A percentile compares a stretch with the other conserved stretches of the same genome.
Conservation (phyloP, 2,797 vertebrate species). For the Holocentrus rufus region DNA sequence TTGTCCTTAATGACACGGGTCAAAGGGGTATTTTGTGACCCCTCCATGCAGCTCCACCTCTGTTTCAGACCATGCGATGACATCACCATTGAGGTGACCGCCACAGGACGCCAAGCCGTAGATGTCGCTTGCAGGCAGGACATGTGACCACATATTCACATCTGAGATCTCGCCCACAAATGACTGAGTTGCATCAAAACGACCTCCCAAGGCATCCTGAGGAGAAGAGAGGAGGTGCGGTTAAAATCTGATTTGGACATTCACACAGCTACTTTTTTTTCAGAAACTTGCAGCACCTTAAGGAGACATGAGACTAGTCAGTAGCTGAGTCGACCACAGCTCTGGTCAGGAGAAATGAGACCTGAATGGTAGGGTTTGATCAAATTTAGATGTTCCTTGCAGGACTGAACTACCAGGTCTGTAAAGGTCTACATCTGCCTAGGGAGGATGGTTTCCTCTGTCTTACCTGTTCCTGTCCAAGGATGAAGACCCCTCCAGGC, state of each 20-base stretch:
- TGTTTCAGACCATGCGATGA: constrained; percentile 83
- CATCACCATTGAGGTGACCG: constrained; percentile 80
- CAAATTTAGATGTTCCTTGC: no score
- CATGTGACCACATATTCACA: constrained; percentile 87
- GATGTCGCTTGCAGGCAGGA: constrained; percentile 82
- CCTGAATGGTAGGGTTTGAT: neutral
- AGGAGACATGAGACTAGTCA: no score
- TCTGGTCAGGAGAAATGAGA: neutral
- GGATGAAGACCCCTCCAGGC: constrained; percentile 86
- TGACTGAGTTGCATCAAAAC: constrained; percentile 87
- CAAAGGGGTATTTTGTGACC: constrained; percentile 82
- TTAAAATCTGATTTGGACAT: neutral
- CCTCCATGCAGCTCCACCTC: constrained; percentile 86
- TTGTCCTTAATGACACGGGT: constrained; percentile 81
- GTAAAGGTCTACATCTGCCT: neutral
- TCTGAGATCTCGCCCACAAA: constrained; percentile 88
- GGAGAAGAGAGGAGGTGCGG: neutral
- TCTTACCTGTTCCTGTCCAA: constrained; percentile 89
- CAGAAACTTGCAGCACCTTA: no score
- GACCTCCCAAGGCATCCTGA: constrained; percentile 87
- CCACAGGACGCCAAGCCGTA: constrained; percentile 83
- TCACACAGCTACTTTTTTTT: neutral
- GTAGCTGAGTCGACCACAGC: no score
- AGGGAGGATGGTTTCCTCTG: neutral
- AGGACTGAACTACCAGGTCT: neutral